Evolutionary conservation across 2,113 vertebrate species (phyloP).

Genomic region (Corythaixoides concolor): DNA sequence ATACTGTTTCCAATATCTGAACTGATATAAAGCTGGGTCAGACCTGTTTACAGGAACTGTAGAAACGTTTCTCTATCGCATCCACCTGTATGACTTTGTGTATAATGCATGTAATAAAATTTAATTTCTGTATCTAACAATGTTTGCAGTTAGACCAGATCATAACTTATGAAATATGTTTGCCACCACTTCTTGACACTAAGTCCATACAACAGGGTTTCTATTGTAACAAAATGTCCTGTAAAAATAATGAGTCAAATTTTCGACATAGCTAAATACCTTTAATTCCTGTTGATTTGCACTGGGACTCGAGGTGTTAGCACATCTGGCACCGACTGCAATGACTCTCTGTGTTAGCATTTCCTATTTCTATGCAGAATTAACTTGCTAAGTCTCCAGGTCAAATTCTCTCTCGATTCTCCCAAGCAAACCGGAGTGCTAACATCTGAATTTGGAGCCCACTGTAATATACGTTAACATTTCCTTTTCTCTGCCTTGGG

Average conservation of each 20-base stretch:
- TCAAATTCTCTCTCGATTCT: not conserved
- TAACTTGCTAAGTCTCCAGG: not conserved
- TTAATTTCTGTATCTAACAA: not conserved
- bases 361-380: not conserved
- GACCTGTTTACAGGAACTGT: not conserved
- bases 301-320: not conserved
- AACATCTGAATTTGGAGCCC: not conserved
- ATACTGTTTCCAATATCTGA: not conserved
- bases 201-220: not conserved
- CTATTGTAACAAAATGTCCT: not conserved
- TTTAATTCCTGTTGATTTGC: not conserved
- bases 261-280: not conserved
- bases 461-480: not conserved
- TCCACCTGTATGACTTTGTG: not conserved
- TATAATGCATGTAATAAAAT: rapidly evolving
- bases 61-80: not conserved
- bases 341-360: not conserved
- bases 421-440: not conserved
- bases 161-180: not conserved
- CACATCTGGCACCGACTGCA: not conserved
- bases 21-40: not conserved
- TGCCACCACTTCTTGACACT: not conserved
- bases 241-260: not conserved
- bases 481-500: not conserved
- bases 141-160: not conserved